These are phyloP conservation scores for Carpatolechia fugitivella DNA, from an alignment of 2,888 invertebrate genomes.

Conservation along the genomic window DNA sequence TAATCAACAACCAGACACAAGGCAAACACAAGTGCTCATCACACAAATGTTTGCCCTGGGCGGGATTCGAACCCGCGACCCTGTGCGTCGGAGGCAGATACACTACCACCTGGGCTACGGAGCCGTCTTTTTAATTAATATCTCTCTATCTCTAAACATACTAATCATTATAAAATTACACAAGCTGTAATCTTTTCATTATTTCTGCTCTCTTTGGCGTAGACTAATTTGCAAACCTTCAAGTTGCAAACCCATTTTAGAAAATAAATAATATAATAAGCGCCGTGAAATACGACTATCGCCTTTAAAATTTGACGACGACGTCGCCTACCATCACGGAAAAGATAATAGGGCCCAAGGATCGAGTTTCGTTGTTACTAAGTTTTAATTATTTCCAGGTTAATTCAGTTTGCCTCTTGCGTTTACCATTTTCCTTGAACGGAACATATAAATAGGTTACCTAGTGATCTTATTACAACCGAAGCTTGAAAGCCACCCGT, in stretches of 20 bases:
- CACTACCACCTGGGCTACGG: no score
- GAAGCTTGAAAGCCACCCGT: not conserved
- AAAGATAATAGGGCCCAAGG: not conserved
- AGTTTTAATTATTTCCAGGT: conserved; percentile 8
- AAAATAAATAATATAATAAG: not conserved
- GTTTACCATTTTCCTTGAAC: not conserved
- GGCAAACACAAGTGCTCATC: no score
- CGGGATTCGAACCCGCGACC: no score
- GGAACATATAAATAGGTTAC: conserved; percentile 3
- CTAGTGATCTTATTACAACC: not conserved
- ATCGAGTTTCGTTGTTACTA: conserved; percentile 8
- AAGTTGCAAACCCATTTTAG: not conserved
- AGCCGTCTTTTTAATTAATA: no score
- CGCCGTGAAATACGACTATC: not conserved
- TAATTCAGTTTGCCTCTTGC: conserved; percentile 6
- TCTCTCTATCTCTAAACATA: no score
- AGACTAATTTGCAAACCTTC: no score
- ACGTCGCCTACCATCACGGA: not conserved
- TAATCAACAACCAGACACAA: no score
- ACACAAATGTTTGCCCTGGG: no score
- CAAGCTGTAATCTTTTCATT: no score
- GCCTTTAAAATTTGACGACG: not conserved
- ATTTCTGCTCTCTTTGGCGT: no score
- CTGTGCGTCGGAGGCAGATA: no score
- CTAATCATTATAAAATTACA: no score